phyloP scores from a whole-genome alignment of 2,113 vertebrate genomes.

The Dicaeum eximium region DNA sequence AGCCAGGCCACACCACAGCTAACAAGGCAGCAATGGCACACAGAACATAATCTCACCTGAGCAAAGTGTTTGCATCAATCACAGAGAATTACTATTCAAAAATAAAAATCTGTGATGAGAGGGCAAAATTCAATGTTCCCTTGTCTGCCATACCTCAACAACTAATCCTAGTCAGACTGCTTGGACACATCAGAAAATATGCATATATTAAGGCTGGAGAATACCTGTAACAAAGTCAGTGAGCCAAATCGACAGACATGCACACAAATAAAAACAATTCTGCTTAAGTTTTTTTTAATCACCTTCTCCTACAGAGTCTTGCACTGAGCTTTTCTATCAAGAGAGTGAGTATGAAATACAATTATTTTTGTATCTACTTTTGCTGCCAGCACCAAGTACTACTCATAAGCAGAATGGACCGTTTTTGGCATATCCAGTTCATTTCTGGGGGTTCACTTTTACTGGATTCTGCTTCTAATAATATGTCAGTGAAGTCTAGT shows the following conservation, averaged over 20 bases:
- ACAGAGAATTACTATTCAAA: not conserved
- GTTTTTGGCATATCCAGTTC: not conserved
- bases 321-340: not conserved
- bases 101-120: not conserved
- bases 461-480: not conserved
- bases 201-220: not conserved
- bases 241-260: not conserved
- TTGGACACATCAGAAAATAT: not conserved
- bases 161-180: not conserved
- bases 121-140: accelerated
- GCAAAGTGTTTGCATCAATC: not conserved
- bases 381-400: not conserved
- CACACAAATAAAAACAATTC: not conserved
- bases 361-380: not conserved
- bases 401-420: accelerated
- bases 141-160: not conserved
- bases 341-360: not conserved
- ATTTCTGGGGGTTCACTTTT: not conserved
- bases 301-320: not conserved
- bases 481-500: not conserved
- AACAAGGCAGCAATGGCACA: not conserved
- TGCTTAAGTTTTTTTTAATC: not conserved
- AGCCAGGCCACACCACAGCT: not conserved
- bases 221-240: not conserved
- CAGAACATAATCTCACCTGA: not conserved